Conservation (phyloP, 2,888 invertebrate genomes). For the Andrena dorsata region DNA sequence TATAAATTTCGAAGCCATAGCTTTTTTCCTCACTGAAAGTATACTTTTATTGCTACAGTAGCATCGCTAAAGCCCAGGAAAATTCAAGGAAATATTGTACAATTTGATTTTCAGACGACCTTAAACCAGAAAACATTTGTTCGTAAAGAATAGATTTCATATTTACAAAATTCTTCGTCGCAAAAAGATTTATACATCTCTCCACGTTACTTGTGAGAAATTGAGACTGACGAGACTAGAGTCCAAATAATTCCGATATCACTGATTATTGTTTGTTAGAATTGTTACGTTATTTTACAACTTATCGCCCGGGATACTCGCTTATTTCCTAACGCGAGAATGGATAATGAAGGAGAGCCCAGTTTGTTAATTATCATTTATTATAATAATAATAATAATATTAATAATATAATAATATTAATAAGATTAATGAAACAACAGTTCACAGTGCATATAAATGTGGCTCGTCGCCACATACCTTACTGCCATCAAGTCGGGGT, state of each 20-base stretch:
- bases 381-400: constrained; percentile 64
- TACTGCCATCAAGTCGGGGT: constrained; percentile 65
- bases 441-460: constrained; percentile 54
- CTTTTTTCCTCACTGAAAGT: too few species aligned
- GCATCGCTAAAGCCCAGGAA: too few species aligned
- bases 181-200: neutral
- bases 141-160: too few species aligned
- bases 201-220: neutral
- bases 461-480: constrained; percentile 40
- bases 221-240: neutral
- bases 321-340: neutral
- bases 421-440: constrained; percentile 68
- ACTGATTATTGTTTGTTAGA: neutral
- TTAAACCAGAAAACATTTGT: too few species aligned
- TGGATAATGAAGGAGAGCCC: constrained; percentile 16
- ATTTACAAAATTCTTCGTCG: too few species aligned
- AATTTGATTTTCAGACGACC: too few species aligned
- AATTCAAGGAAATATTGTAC: too few species aligned
- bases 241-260: neutral
- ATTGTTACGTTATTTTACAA: neutral
- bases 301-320: too few species aligned
- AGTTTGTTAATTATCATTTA: constrained; percentile 61
- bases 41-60: too few species aligned
- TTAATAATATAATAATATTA: constrained; percentile 60
- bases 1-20: too few species aligned